Percentiles rank a stretch among this genome's conserved stretches.
These are phyloP conservation scores for Misgurnus anguillicaudatus DNA, from an alignment of 2,113 vertebrate species.

Conservation along the genomic window DNA sequence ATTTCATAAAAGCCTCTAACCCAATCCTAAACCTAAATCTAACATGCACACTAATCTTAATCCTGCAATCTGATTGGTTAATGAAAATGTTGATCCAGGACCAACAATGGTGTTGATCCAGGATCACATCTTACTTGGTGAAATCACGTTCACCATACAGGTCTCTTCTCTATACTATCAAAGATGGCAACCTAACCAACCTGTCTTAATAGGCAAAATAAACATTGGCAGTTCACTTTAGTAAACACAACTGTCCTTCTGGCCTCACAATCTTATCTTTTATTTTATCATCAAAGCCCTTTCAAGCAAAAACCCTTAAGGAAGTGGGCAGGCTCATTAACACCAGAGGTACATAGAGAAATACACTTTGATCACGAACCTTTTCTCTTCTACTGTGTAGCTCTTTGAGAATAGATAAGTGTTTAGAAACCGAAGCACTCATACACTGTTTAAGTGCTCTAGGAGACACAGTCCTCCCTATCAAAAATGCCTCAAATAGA, in stretches of 20 bases:
- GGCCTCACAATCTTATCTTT: neutral
- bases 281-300: constrained; percentile 27
- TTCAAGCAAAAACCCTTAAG: constrained; percentile 27
- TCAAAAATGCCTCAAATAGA: constrained; percentile 18
- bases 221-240: neutral
- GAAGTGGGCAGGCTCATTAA: neutral
- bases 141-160: too few species aligned
- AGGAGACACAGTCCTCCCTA: constrained; percentile 16
- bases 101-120: too few species aligned
- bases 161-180: neutral
- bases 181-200: neutral
- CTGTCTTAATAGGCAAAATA: neutral
- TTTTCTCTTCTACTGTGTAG: constrained; percentile 4
- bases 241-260: neutral
- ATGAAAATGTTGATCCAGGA: too few species aligned
- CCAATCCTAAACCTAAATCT: too few species aligned
- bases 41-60: too few species aligned
- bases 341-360: constrained; percentile 4
- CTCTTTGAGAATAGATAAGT: constrained; percentile 28
- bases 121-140: too few species aligned
- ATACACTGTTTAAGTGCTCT: constrained; percentile 23
- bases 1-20: too few species aligned
- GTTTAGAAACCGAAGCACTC: constrained; percentile 12
- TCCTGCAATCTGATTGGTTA: too few species aligned
- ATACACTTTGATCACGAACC: constrained; percentile 21